A percentile compares a stretch with the other conserved stretches of the same genome.
phyloP scores from a whole-genome alignment of 2,888 invertebrate genomes.

The Papilio protenor region DNA sequence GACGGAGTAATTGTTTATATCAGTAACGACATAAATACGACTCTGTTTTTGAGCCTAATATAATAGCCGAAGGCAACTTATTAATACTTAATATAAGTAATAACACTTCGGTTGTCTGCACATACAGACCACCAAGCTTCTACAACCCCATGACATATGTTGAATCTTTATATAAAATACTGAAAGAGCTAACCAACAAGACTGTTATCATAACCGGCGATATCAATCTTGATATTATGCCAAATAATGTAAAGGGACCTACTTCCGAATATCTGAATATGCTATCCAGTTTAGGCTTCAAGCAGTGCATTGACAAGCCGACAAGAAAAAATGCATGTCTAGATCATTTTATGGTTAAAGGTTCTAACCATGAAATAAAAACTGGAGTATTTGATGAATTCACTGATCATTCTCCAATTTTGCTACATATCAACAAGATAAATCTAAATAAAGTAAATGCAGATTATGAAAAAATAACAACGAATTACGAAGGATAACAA shows the following conservation, averaged over 20 bases:
- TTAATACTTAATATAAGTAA: background rate
- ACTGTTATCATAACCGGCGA: background rate
- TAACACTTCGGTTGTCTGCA: background rate
- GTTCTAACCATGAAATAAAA: background rate
- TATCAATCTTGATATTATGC: constrained; percentile 6
- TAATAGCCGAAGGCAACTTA: background rate
- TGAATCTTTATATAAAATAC: background rate
- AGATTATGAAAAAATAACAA: background rate
- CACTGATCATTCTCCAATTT: background rate
- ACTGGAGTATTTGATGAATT: background rate
- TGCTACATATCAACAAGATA: background rate
- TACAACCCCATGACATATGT: background rate
- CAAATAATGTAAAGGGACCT: background rate
- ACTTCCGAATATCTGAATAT: background rate
- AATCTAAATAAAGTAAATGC: background rate
- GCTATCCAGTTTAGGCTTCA: background rate
- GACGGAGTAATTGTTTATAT: constrained; percentile 1
- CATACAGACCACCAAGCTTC: background rate
- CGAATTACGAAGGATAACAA: background rate
- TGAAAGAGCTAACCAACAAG: background rate
- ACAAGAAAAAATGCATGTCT: background rate
- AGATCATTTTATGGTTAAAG: constrained; percentile 5
- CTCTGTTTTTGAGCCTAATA: background rate
- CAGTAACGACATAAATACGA: background rate
- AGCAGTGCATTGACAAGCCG: background rate